phyloP scores from a whole-genome alignment of 2,113 vertebrate species.

The Gambusia affinis region DNA sequence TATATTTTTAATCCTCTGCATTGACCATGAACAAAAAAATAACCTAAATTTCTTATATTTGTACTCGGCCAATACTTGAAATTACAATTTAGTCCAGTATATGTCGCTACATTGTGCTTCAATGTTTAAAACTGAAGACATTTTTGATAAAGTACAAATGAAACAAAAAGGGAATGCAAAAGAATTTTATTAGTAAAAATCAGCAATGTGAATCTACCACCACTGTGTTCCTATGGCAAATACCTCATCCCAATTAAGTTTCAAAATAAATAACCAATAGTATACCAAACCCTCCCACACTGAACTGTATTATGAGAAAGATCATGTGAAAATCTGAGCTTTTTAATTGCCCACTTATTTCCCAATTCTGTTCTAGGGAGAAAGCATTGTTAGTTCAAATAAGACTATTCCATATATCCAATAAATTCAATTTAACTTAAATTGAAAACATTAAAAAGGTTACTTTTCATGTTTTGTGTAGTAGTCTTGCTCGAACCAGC shows the following conservation, averaged over 20 bases:
- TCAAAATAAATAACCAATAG: too few species aligned
- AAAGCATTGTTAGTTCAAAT: neutral
- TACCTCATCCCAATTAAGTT: too few species aligned
- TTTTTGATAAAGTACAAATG: slow-evolving; percentile 6
- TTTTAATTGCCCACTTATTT: neutral
- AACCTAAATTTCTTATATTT: neutral
- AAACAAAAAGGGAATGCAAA: slow-evolving; percentile 8
- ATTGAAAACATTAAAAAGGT: slow-evolving; percentile 13
- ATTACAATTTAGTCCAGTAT: neutral
- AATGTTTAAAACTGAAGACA: neutral
- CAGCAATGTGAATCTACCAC: neutral
- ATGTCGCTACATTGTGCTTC: too few species aligned
- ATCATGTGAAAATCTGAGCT: too few species aligned
- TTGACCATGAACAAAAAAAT: too few species aligned
- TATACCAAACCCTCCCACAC: too few species aligned
- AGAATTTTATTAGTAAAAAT: slow-evolving; percentile 32
- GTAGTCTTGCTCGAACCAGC: neutral
- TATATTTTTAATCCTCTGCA: too few species aligned
- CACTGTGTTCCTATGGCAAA: neutral
- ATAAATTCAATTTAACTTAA: neutral
- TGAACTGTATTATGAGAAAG: too few species aligned
- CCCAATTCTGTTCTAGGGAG: neutral
- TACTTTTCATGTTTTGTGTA: slow-evolving; percentile 1
- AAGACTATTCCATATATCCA: neutral
- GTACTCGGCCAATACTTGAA: neutral